Conservation (phyloP, 2,888 invertebrate genomes). For the Teleogryllus oceanicus region DNA sequence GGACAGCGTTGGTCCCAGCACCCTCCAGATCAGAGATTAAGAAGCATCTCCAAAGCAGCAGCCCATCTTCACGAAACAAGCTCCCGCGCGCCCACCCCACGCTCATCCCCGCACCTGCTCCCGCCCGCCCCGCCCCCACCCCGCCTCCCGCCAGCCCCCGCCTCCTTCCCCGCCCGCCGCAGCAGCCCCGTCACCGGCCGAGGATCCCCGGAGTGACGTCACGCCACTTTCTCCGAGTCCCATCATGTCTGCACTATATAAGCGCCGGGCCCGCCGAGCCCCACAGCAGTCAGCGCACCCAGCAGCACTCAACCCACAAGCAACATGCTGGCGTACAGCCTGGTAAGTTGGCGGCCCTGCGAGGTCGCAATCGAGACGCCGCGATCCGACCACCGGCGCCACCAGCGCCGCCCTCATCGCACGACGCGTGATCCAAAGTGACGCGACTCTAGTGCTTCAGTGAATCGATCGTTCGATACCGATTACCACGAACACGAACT, state of each 20-base stretch:
- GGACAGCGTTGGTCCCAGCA: too few relatives aligned
- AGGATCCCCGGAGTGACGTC: background rate
- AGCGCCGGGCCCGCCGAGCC: background rate
- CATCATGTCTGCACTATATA: background rate
- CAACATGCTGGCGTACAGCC: slow-evolving; percentile 11
- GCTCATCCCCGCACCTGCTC: background rate
- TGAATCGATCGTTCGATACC: too few relatives aligned
- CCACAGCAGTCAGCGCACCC: slow-evolving; percentile 10
- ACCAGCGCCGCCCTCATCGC: background rate
- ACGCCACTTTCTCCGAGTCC: background rate
- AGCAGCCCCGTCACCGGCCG: background rate
- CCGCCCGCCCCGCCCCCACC: background rate
- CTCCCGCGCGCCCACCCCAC: background rate
- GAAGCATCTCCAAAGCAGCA: background rate
- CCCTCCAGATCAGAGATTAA: too few relatives aligned
- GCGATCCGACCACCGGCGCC: background rate
- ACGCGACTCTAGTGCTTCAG: background rate
- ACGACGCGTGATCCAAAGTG: background rate
- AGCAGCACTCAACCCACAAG: slow-evolving; percentile 20
- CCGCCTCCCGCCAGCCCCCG: background rate
- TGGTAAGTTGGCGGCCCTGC: slow-evolving; percentile 12
- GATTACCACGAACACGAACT: too few relatives aligned
- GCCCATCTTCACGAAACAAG: background rate
- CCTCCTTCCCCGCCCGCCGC: background rate
- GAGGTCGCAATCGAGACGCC: background rate